These are phyloP conservation scores for Notarius lentiginosus DNA, from an alignment of 2,113 vertebrate species.

Conservation along the genomic window DNA sequence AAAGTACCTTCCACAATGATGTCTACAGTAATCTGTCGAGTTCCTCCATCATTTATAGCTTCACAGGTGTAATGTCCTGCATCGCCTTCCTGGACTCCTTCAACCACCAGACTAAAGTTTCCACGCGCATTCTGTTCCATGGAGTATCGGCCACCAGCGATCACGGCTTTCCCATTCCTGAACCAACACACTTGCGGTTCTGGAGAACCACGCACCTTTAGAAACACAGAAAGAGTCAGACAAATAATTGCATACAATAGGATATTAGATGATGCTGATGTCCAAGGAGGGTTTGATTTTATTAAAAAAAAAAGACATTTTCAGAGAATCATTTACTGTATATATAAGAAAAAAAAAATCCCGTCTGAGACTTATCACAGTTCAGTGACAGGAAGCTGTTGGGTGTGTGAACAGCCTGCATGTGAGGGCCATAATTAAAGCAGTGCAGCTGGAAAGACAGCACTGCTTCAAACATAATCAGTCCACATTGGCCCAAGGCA, in stretches of 20 bases:
- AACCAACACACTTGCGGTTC: slow-evolving; percentile 87
- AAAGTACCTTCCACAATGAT: slow-evolving; percentile 82
- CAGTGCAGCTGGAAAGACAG: slow-evolving; percentile 31
- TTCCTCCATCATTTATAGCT: slow-evolving; percentile 79
- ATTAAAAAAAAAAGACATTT: neutral
- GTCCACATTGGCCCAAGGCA: slow-evolving; percentile 20
- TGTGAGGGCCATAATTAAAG: slow-evolving; percentile 44
- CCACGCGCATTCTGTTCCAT: slow-evolving; percentile 76
- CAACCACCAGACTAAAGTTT: slow-evolving; percentile 82
- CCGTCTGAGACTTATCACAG: neutral
- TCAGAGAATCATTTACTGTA: slow-evolving; percentile 27
- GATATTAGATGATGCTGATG: too few species aligned
- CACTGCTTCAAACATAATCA: slow-evolving; percentile 35
- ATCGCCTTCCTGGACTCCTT: slow-evolving; percentile 73
- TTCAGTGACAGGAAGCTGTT: slow-evolving; percentile 32
- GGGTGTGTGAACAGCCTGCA: slow-evolving; percentile 39
- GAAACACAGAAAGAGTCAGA: neutral
- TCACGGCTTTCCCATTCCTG: slow-evolving; percentile 78
- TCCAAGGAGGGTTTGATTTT: neutral
- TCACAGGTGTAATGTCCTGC: slow-evolving; percentile 87
- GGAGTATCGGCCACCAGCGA: slow-evolving; percentile 68
- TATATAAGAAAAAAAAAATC: neutral
- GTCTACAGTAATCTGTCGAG: slow-evolving; percentile 85
- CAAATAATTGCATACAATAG: neutral
- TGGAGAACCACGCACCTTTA: slow-evolving; percentile 84